Evolutionary conservation across 2,113 vertebrate genomes (phyloP).

Genomic region (Corythaixoides concolor): DNA sequence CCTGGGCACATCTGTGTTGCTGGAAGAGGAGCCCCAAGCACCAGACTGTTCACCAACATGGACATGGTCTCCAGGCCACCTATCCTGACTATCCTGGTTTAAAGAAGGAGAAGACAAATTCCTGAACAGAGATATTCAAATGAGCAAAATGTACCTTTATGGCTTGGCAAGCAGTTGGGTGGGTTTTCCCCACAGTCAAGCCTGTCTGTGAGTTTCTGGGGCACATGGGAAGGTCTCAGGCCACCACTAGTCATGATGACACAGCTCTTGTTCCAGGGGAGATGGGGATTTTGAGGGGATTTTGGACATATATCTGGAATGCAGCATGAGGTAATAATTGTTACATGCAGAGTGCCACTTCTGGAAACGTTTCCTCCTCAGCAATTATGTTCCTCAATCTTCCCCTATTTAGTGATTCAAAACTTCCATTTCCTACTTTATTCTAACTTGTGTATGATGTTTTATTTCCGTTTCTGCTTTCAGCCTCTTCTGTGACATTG

Average conservation of each 20-base stretch:
- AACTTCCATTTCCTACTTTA: constrained; percentile 1
- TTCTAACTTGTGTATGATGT: not conserved
- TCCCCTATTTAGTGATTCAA: not conserved
- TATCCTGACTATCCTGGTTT: not conserved
- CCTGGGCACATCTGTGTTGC: not conserved
- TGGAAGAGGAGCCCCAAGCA: not conserved
- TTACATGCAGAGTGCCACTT: not conserved
- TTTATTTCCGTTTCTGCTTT: constrained; percentile 19
- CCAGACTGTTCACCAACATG: not conserved
- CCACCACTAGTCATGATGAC: not conserved
- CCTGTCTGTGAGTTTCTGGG: not conserved
- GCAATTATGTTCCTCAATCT: not conserved
- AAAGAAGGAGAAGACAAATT: not conserved
- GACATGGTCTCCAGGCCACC: accelerated
- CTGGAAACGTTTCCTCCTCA: not conserved
- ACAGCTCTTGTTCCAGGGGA: not conserved
- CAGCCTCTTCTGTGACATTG: not conserved
- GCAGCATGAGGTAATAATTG: not conserved
- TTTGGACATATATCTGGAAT: not conserved
- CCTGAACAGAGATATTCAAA: not conserved
- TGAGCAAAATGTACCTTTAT: accelerated
- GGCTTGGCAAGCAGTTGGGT: not conserved
- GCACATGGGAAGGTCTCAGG: accelerated
- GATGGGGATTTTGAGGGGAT: not conserved
- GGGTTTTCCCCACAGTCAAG: not conserved